Conservation (phyloP, 1,140 invertebrate genomes). For the Pollicipes pollicipes region DNA sequence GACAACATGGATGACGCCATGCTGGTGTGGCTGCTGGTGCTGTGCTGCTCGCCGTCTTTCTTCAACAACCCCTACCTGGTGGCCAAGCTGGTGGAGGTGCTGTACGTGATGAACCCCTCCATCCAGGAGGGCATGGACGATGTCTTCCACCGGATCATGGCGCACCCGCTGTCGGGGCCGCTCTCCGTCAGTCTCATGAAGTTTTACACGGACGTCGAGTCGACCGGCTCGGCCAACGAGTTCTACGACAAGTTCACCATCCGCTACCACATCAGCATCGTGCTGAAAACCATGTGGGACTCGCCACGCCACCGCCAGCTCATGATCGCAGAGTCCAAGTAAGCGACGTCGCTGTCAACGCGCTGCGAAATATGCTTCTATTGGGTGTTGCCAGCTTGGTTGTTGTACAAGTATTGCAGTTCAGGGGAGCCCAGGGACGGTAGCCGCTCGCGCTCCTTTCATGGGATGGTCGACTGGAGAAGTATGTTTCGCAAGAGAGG, state of each 20-base stretch:
- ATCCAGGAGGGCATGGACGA: slow-evolving; percentile 44
- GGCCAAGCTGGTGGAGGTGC: slow-evolving; percentile 51
- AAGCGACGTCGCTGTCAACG: no score
- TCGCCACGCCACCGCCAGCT: slow-evolving; percentile 29
- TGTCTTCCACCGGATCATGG: slow-evolving; percentile 49
- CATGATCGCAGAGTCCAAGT: slow-evolving; percentile 36
- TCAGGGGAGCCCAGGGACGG: no score
- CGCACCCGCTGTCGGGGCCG: slow-evolving; percentile 63
- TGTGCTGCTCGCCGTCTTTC: slow-evolving; percentile 72
- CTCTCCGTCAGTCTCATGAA: slow-evolving; percentile 84
- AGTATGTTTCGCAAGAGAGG: no score
- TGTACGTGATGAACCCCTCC: slow-evolving; percentile 77
- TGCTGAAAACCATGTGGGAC: slow-evolving; percentile 53
- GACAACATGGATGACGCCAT: slow-evolving; percentile 62
- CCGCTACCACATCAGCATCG: slow-evolving; percentile 89
- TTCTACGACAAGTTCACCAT: slow-evolving; percentile 99
- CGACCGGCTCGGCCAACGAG: slow-evolving; percentile 87
- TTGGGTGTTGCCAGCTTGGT: no score
- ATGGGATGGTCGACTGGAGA: no score
- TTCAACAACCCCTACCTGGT: slow-evolving; percentile 87
- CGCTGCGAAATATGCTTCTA: no score
- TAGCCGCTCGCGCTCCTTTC: no score
- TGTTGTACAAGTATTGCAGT: no score
- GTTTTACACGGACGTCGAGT: slow-evolving; percentile 96
- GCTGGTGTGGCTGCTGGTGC: slow-evolving; percentile 68